These are phyloP conservation scores for Bufotes viridis DNA, from an alignment of 2,797 vertebrate genomes.

Conservation along the genomic window DNA sequence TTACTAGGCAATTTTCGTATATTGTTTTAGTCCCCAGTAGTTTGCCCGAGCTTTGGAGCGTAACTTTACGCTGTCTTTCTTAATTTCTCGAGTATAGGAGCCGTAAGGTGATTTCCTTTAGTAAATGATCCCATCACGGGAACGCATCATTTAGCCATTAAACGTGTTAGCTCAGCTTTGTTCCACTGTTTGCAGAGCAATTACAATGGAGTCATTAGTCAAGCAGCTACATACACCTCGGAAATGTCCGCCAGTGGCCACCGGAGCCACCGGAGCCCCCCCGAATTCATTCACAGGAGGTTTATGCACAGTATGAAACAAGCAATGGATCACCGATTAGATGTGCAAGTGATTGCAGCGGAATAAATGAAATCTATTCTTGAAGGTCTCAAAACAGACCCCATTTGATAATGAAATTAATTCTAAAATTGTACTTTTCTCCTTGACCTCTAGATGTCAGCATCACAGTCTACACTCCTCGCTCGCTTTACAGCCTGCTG, in stretches of 20 bases:
- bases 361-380: background rate
- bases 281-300: slow-evolving; percentile 6
- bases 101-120: slow-evolving; percentile 15
- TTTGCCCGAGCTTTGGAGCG: background rate
- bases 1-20: background rate
- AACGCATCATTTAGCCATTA: slow-evolving; percentile 37
- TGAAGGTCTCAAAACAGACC: background rate
- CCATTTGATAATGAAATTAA: too few relatives aligned
- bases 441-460: background rate
- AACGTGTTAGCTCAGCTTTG: slow-evolving; percentile 40
- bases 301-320: slow-evolving; percentile 4
- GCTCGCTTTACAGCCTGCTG: background rate
- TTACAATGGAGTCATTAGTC: slow-evolving; percentile 49
- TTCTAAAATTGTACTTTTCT: background rate
- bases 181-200: slow-evolving; percentile 44
- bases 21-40: background rate
- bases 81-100: background rate
- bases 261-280: background rate
- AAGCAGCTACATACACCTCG: slow-evolving; percentile 10
- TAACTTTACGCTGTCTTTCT: background rate
- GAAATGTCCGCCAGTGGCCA: slow-evolving; percentile 15
- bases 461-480: background rate
- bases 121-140: background rate
- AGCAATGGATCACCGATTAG: background rate
- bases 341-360: background rate